Evolutionary conservation across 1,140 invertebrate genomes (phyloP).

Genomic region (Conus ventricosus): DNA sequence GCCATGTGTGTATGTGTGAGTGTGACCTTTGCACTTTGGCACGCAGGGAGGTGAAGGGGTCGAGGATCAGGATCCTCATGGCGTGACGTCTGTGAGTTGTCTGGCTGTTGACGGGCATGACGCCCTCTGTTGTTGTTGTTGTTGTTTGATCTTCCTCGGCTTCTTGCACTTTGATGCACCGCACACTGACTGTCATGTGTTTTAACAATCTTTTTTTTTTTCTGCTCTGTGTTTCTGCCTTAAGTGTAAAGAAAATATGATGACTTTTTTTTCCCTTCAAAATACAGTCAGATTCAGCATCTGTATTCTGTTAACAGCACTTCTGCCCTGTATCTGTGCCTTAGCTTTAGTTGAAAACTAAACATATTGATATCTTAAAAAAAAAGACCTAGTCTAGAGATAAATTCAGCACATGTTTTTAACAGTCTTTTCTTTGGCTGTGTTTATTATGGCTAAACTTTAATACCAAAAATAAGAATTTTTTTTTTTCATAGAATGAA

Average conservation of each 20-base stretch:
- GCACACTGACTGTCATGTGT: not conserved
- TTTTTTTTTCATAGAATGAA: too few species aligned
- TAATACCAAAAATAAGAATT: too few species aligned
- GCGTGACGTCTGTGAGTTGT: constrained; percentile 23
- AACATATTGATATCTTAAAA: too few species aligned
- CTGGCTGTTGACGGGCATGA: not conserved
- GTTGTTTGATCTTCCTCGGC: not conserved
- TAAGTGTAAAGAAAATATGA: too few species aligned
- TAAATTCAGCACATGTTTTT: too few species aligned
- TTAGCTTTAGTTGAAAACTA: too few species aligned
- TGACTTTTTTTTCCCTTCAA: not conserved
- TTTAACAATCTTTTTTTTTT: not conserved
- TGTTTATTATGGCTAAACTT: too few species aligned
- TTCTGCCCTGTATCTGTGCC: too few species aligned
- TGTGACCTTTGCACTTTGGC: constrained; percentile 2
- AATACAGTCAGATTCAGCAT: not conserved
- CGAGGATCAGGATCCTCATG: not conserved
- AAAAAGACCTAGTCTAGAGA: too few species aligned
- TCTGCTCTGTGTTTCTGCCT: not conserved
- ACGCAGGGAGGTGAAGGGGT: constrained; percentile 4
- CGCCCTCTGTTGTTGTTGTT: not conserved
- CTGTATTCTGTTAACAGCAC: too few species aligned
- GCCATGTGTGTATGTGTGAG: not conserved
- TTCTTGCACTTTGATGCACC: too few species aligned
- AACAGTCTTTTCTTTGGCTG: too few species aligned